Percentiles rank a stretch among this genome's conserved stretches.
Conservation (phyloP, 1,140 invertebrate genomes). For the Drosophila truncata region DNA sequence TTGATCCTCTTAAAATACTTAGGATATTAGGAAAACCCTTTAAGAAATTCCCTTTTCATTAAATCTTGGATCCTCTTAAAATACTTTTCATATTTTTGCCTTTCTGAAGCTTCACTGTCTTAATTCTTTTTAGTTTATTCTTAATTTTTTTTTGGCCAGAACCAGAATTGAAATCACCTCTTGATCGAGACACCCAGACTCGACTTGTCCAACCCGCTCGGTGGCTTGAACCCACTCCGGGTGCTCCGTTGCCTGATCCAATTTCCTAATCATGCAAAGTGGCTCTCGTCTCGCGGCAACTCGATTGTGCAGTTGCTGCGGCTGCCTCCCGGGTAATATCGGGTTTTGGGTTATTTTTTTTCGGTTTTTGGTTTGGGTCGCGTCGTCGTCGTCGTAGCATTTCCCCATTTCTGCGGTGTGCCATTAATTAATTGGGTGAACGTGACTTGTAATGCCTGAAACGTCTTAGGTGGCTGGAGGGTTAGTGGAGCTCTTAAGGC, state of each 20-base stretch:
- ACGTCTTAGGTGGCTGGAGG: conserved; percentile 1
- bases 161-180: conserved; percentile 54
- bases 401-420: conserved; percentile 39
- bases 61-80: neutral
- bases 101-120: neutral
- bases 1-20: no score
- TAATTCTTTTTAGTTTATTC: neutral
- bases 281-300: conserved; percentile 38
- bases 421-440: conserved; percentile 57
- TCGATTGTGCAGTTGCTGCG: conserved; percentile 28
- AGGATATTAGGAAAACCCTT: no score
- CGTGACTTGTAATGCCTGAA: conserved; percentile 32
- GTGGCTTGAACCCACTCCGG: conserved; percentile 29
- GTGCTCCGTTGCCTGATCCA: conserved; percentile 57
- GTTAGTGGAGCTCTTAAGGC: neutral
- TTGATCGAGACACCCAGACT: conserved; percentile 40
- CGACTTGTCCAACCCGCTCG: conserved; percentile 49
- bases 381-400: conserved; percentile 12
- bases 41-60: neutral
- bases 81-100: neutral
- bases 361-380: conserved; percentile 16
- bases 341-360: conserved; percentile 1
- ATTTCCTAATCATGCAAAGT: conserved; percentile 63
- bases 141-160: conserved; percentile 28
- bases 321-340: conserved; percentile 28